Evolutionary conservation across 2,113 vertebrate species (phyloP).

Genomic region (Stercorarius parasiticus): DNA sequence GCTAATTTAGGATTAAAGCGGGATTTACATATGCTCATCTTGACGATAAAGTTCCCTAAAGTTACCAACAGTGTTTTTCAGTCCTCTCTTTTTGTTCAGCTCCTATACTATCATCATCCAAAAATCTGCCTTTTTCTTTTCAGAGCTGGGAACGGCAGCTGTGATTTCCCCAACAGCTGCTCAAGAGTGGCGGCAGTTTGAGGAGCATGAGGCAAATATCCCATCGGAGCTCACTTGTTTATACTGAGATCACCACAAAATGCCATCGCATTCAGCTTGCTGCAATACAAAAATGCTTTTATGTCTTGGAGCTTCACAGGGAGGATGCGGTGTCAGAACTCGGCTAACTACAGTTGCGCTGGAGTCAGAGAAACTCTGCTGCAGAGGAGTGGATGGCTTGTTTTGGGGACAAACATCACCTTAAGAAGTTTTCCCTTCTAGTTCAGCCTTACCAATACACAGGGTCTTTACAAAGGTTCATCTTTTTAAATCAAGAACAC

Average conservation of each 20-base stretch:
- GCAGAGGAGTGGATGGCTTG: not conserved
- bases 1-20: not conserved
- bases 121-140: conserved; percentile 12
- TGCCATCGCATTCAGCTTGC: not conserved
- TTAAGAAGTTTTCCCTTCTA: not conserved
- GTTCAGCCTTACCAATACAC: not conserved
- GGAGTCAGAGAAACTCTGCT: not conserved
- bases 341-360: not conserved
- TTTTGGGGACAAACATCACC: not conserved
- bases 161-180: conserved; percentile 49
- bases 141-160: conserved; percentile 39
- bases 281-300: not conserved
- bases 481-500: not conserved
- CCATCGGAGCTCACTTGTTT: not conserved
- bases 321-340: not conserved
- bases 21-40: not conserved
- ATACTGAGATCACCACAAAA: not conserved
- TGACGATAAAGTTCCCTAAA: not conserved
- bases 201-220: not conserved
- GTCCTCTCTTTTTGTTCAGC: not conserved
- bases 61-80: not conserved
- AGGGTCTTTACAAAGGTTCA: accelerated
- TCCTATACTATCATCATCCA: conserved; percentile 1
- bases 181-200: not conserved
- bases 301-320: not conserved